phyloP scores from a whole-genome alignment of 1,140 invertebrate genomes.

The Cardiocondyla obscurior region DNA sequence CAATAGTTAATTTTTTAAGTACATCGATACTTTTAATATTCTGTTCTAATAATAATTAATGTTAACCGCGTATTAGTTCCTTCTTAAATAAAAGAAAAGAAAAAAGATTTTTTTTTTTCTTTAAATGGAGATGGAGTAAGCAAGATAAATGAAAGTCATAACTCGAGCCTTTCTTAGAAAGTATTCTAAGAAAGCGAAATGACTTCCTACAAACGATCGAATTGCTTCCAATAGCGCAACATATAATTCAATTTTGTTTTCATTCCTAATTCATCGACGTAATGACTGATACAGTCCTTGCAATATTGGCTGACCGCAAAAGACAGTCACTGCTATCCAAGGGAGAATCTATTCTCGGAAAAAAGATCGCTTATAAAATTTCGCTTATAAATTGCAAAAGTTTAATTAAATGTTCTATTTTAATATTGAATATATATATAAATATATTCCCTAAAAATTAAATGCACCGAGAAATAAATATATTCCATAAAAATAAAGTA shows the following conservation, averaged over 20 bases:
- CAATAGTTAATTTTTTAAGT: neutral
- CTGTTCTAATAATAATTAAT: neutral
- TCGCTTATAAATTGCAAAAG: neutral
- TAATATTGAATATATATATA: neutral
- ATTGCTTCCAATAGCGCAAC: conserved; percentile 57
- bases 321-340: neutral
- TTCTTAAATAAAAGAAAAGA: neutral
- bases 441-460: neutral
- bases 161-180: conserved; percentile 55
- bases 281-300: conserved; percentile 62
- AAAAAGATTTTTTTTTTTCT: too few species aligned
- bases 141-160: conserved; percentile 6
- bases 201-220: conserved; percentile 51
- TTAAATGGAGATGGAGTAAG: neutral
- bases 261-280: conserved; percentile 28
- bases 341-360: too few species aligned
- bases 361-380: conserved; percentile 8
- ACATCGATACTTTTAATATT: too few species aligned
- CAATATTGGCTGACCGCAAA: conserved; percentile 45
- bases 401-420: neutral
- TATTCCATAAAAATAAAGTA: neutral
- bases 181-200: conserved; percentile 26
- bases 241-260: conserved; percentile 61
- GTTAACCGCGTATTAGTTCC: neutral
- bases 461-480: neutral